Conservation (phyloP, 2,797 vertebrate genomes). For the Sparus aurata region DNA sequence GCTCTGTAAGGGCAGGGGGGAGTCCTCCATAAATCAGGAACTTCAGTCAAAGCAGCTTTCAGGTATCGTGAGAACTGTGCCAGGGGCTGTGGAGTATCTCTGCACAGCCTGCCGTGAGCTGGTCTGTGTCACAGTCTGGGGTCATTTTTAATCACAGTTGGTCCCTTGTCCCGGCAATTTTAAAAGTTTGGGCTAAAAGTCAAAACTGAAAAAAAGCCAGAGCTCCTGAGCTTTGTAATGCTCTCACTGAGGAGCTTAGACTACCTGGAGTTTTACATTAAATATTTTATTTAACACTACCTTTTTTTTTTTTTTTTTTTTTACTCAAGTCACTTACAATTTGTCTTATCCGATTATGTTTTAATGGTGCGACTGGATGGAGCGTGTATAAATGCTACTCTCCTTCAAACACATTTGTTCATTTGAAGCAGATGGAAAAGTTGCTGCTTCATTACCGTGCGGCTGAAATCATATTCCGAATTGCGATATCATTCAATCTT, state of each 20-base stretch:
- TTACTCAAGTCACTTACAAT: slow-evolving; percentile 14
- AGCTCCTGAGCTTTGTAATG: neutral
- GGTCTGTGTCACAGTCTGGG: slow-evolving; percentile 27
- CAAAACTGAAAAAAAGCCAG: slow-evolving; percentile 17
- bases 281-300: neutral
- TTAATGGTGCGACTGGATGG: slow-evolving; percentile 29
- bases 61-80: slow-evolving; percentile 45
- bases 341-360: slow-evolving; percentile 31
- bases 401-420: slow-evolving; percentile 50
- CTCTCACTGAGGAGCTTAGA: neutral
- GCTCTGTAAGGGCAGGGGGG: slow-evolving; percentile 13
- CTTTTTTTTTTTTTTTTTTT: slow-evolving; percentile 11
- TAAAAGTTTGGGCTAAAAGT: slow-evolving; percentile 35
- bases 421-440: slow-evolving; percentile 53
- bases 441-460: slow-evolving; percentile 45
- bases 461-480: slow-evolving; percentile 47
- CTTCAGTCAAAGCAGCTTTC: slow-evolving; percentile 38
- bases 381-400: slow-evolving; percentile 35
- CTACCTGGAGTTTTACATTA: slow-evolving; percentile 8
- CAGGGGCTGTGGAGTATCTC: slow-evolving; percentile 9
- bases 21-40: slow-evolving; percentile 39
- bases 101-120: slow-evolving; percentile 9
- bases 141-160: slow-evolving; percentile 28
- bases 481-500: slow-evolving; percentile 58
- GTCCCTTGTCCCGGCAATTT: slow-evolving; percentile 17